Base-by-base conservation (phyloP, 2,113 vertebrate genomes). In the Polyodon spathula region DNA sequence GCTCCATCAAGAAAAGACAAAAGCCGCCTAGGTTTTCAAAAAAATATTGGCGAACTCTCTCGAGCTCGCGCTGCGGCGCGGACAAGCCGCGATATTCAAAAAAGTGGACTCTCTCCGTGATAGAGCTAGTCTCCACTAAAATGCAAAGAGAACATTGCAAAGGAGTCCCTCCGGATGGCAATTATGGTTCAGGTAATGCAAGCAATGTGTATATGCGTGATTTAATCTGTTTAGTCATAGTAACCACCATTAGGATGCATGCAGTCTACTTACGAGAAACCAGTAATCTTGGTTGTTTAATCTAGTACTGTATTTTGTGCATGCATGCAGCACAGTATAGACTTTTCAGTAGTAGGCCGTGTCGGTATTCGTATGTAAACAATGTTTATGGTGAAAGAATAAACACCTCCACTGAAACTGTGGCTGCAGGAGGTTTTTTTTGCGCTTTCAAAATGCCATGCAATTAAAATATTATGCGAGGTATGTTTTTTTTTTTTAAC, bases 101-200 rank as follows among this genome's bases (percentile, higher is more conserved):
- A 78, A 98, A 93, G 71, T 88, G 94, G 92, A 93, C 0, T 97
- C 92, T 12, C 97, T 94, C 78, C 97, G 95, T n/a, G n/a, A n/a
- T n/a, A n/a, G n/a, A n/a, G n/a, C n/a, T n/a, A n/a, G n/a, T n/a
- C n/a, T n/a, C n/a, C n/a, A n/a, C n/a, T n/a, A 78, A 95, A 96
- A 60, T 98, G 94, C 80, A 89, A 90, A 58, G 92, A 95, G 27
- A 94, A 85, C 78, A 98, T 98, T 70, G 88, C 90, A 27, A 96
- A 96, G 72, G 89, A 91, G 73, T 93, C 92, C 41, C 87, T 98
- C 67, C 86, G 94, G 41, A 87, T 98, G 78, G 94, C 94, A 72
- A 91, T 98, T 79, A 94, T 98, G 94, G 93, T 98, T 89, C 95
- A 98, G 95, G 92, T 94, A 84, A 60, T 6, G 54, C 46, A n/a